Percentiles rank a stretch among this genome's conserved stretches.
phyloP scores from a whole-genome alignment of 2,888 invertebrate species.

The Stratiomys singularior region DNA sequence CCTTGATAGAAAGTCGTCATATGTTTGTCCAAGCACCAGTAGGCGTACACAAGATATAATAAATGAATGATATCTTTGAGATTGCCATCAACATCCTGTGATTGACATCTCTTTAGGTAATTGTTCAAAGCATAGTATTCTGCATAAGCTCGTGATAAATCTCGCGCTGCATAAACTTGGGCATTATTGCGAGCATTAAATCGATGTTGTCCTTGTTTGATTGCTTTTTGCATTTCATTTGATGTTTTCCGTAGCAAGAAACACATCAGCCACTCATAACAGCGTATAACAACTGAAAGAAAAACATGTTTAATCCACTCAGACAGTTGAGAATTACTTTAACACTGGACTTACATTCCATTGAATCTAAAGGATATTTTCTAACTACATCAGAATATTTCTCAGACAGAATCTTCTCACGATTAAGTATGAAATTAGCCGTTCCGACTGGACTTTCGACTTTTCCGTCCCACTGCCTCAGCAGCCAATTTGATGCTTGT shows the following conservation, averaged over 20 bases:
- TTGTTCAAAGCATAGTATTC: conserved; percentile 72
- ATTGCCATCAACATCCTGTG: conserved; percentile 61
- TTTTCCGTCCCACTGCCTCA: conserved; percentile 72
- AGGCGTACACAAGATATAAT: conserved; percentile 69
- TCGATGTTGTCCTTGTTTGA: conserved; percentile 71
- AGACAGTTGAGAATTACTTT: no score
- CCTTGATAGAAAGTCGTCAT: conserved; percentile 76
- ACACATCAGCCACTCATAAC: conserved; percentile 87
- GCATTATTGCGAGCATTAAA: conserved; percentile 83
- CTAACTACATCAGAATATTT: conserved; percentile 54
- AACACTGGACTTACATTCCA: conserved; percentile 64
- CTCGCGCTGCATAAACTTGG: conserved; percentile 83
- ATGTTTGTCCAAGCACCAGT: conserved; percentile 75
- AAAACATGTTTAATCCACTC: conserved; percentile 23
- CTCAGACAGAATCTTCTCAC: conserved; percentile 65
- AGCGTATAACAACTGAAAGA: conserved; percentile 73
- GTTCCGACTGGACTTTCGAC: conserved; percentile 77
- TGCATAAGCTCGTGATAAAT: conserved; percentile 80
- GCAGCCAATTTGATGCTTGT: conserved; percentile 89
- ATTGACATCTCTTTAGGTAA: conserved; percentile 57
- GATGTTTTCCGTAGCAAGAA: conserved; percentile 79
- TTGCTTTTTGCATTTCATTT: conserved; percentile 69
- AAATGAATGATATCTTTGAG: conserved; percentile 66
- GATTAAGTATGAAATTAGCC: conserved; percentile 73
- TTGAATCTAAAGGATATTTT: conserved; percentile 54